These are phyloP conservation scores for Drosophila fungiperda DNA, from an alignment of 2,888 invertebrate species.

Conservation along the genomic window DNA sequence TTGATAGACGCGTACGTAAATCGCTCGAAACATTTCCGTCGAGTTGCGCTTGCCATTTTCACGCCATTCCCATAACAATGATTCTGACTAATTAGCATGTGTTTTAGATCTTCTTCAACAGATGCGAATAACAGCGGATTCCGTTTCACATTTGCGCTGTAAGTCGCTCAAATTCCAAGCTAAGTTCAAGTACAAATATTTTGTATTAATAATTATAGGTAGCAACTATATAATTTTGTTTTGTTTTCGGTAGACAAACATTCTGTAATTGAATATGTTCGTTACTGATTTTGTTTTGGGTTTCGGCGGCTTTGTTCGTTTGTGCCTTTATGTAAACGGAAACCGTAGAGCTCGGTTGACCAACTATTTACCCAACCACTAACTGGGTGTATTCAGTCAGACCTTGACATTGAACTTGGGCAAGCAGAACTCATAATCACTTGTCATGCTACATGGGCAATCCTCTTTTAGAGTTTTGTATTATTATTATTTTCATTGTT, in stretches of 20 bases:
- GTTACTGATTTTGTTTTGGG: conserved; percentile 5
- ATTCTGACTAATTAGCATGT: conserved; percentile 63
- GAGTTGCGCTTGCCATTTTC: conserved; percentile 47
- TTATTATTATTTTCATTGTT: conserved; percentile 9
- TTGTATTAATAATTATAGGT: neutral
- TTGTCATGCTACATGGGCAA: conserved; percentile 60
- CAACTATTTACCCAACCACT: conserved; percentile 32
- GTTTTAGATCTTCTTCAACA: conserved; percentile 16
- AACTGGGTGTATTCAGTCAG: conserved; percentile 8
- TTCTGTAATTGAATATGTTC: too few species aligned
- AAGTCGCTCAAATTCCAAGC: conserved; percentile 14
- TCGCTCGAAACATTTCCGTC: conserved; percentile 55
- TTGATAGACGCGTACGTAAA: conserved; percentile 51
- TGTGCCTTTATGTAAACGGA: conserved; percentile 25
- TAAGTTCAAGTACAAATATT: conserved; percentile 1
- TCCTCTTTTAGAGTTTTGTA: conserved; percentile 34
- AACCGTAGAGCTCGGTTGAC: conserved; percentile 24
- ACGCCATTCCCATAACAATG: conserved; percentile 56
- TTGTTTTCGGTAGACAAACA: neutral
- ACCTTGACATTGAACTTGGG: conserved; percentile 69
- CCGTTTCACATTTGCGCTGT: conserved; percentile 18
- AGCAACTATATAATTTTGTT: neutral
- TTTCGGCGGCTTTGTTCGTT: conserved; percentile 29
- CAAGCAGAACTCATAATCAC: conserved; percentile 30
- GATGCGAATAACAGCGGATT: conserved; percentile 26